Evolutionary conservation across 2,797 vertebrate species (phyloP).

Genomic region (Anolis apletophallus): DNA sequence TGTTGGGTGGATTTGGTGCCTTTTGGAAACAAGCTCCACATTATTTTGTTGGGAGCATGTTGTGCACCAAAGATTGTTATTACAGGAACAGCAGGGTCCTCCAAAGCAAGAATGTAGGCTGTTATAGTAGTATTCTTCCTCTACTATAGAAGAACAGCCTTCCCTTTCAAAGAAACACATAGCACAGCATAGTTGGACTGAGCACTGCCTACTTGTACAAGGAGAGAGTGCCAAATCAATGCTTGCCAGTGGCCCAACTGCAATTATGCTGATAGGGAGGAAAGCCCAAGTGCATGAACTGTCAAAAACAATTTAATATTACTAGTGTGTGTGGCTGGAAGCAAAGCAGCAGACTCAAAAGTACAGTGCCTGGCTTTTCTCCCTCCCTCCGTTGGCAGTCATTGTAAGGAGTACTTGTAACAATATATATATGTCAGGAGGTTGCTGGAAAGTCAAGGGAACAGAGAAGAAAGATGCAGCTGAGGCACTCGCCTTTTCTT

Average conservation of each 20-base stretch:
- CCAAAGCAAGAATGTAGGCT: neutral
- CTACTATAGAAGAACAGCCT: neutral
- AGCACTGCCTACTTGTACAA: neutral
- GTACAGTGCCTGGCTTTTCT: slow-evolving; percentile 1
- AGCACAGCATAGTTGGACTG: neutral
- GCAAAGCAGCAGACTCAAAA: neutral
- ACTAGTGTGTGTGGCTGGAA: neutral
- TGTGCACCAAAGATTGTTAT: neutral
- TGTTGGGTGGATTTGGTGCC: too few relatives aligned
- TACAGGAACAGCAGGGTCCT: neutral
- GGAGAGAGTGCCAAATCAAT: neutral
- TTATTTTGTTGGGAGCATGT: neutral
- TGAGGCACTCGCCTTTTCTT: neutral
- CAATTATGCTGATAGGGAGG: slow-evolving; percentile 29
- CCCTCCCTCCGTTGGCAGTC: neutral
- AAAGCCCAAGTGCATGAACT: slow-evolving; percentile 10
- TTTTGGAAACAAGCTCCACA: too few relatives aligned
- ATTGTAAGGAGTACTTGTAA: neutral
- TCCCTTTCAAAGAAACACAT: neutral
- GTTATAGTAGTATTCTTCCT: neutral
- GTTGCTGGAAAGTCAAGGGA: neutral
- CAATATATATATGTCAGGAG: neutral
- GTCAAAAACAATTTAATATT: slow-evolving; percentile 14
- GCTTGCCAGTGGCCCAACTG: neutral
- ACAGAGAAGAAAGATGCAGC: slow-evolving; percentile 1